Conservation (phyloP, 1,140 invertebrate species). For the Muscidifurax raptorellus region DNA sequence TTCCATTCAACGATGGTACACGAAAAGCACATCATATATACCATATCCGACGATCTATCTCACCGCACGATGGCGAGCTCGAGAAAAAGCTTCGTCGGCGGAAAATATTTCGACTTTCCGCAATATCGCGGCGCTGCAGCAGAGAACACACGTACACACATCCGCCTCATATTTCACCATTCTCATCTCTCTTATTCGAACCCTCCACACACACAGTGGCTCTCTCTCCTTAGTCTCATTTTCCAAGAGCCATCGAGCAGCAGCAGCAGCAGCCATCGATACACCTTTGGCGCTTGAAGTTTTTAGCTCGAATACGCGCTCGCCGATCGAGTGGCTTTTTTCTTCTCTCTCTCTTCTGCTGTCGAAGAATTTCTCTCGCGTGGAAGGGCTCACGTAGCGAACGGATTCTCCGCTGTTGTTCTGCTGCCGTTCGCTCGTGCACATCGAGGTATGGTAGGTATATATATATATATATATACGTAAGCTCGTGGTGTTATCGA, state of each 20-base stretch:
- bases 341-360: not conserved
- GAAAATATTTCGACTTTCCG: not conserved
- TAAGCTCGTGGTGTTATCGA: conserved; percentile 34
- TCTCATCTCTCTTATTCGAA: not conserved
- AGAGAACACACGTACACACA: not conserved
- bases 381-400: too few relatives aligned
- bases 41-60: not conserved
- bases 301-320: not conserved
- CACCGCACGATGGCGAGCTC: not conserved
- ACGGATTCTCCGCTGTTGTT: not conserved
- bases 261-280: not conserved
- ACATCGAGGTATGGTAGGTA: not conserved
- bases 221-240: conserved; percentile 28
- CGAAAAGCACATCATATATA: too few relatives aligned
- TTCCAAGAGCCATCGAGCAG: conserved; percentile 21
- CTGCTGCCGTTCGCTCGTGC: not conserved
- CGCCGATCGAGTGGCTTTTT: conserved; percentile 16
- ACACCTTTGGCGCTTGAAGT: not conserved
- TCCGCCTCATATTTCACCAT: conserved; percentile 4
- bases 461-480: not conserved
- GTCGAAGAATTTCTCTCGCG: conserved; percentile 17
- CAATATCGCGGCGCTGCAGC: not conserved
- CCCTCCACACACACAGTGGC: not conserved
- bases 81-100: not conserved
- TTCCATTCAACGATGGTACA: too few relatives aligned